phyloP scores from a whole-genome alignment of 2,797 vertebrate species.

The Cyprinodon diabolis region DNA sequence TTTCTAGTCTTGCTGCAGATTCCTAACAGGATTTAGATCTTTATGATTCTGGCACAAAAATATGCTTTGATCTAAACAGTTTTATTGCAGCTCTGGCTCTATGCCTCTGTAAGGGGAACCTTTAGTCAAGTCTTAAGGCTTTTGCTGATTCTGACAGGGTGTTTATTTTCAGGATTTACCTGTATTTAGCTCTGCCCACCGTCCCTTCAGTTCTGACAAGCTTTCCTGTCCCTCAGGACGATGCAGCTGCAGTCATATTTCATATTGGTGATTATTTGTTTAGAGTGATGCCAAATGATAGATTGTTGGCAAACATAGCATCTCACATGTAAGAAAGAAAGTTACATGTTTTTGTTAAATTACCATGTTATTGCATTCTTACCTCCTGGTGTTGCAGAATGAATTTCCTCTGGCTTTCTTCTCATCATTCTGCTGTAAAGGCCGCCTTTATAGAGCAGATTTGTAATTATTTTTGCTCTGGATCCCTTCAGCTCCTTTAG shows the following conservation, averaged over 20 bases:
- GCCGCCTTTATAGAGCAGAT: not conserved
- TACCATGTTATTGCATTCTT: too few species aligned
- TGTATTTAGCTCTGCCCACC: not conserved
- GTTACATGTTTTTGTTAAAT: not conserved
- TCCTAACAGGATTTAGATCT: not conserved
- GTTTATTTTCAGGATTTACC: not conserved
- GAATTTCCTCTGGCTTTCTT: not conserved
- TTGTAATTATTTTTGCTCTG: not conserved
- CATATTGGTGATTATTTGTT: not conserved
- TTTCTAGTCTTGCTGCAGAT: not conserved
- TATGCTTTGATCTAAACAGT: not conserved
- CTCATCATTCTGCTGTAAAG: not conserved
- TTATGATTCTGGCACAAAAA: too few species aligned
- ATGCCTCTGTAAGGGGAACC: not conserved
- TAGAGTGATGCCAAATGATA: not conserved
- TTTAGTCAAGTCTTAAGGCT: not conserved
- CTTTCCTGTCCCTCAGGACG: not conserved
- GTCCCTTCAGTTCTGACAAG: not conserved
- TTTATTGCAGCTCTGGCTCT: not conserved
- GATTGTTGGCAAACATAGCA: not conserved
- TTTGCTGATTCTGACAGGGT: not conserved
- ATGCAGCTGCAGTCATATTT: not conserved
- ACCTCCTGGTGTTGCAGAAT: not conserved
- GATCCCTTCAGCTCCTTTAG: not conserved
- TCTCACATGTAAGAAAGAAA: too few species aligned